A percentile compares a stretch with the other conserved stretches of the same genome.
Conservation (phyloP, 2,113 vertebrate species). For the Cynocephalus volans region DNA sequence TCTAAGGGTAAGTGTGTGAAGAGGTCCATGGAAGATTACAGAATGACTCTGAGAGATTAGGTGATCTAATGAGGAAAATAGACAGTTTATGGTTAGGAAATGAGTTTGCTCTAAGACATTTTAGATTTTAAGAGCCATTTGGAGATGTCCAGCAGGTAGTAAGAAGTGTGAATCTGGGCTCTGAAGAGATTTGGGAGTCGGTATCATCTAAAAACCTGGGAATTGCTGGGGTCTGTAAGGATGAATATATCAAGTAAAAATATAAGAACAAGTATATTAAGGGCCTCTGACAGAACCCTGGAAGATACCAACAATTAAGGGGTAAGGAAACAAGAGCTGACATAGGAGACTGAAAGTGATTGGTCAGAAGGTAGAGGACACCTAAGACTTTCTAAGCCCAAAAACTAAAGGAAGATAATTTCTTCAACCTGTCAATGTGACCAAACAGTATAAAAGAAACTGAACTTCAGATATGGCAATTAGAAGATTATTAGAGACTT, state of each 20-base stretch:
- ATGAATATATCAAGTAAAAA: not conserved
- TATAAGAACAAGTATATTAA: not conserved
- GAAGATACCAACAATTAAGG: not conserved
- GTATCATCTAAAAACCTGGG: not conserved
- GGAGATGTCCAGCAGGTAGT: not conserved
- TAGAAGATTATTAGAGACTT: not conserved
- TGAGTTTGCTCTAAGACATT: not conserved
- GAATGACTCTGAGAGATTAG: not conserved
- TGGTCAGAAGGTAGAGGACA: not conserved
- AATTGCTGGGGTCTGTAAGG: not conserved
- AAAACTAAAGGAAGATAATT: not conserved
- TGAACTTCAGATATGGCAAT: not conserved
- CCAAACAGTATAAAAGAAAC: not conserved
- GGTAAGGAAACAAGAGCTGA: not conserved
- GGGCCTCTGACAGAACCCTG: not conserved
- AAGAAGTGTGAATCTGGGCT: not conserved
- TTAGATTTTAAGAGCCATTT: not conserved
- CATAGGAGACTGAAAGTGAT: not conserved
- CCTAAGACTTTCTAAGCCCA: not conserved
- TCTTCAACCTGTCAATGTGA: not conserved
- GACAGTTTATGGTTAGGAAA: not conserved
- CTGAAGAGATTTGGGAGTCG: not conserved
- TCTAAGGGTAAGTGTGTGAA: not conserved
- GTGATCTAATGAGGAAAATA: not conserved
- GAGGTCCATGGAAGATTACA: not conserved